Conservation (phyloP, 2,888 invertebrate genomes). For the Oligia strigilis region DNA sequence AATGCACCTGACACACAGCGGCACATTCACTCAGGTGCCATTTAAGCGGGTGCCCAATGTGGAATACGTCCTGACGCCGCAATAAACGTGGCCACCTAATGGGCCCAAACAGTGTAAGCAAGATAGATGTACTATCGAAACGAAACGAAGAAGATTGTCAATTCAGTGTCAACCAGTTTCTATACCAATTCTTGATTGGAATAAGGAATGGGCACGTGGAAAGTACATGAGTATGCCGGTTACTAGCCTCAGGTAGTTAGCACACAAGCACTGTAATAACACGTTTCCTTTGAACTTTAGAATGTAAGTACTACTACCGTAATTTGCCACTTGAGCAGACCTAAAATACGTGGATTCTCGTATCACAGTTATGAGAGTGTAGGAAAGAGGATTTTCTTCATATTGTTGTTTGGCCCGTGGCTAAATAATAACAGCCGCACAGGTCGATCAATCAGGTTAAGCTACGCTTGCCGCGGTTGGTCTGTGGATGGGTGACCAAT, state of each 20-base stretch:
- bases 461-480: no score
- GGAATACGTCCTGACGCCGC: not conserved
- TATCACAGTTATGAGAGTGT: not conserved
- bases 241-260: conserved; percentile 39
- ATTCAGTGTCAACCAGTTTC: not conserved
- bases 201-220: not conserved
- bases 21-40: no score
- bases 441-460: no score
- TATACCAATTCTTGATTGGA: not conserved
- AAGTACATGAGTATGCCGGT: conserved; percentile 4
- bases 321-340: conserved; percentile 35
- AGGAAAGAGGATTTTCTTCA: no score
- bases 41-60: no score
- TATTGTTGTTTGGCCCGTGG: no score
- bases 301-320: conserved; percentile 16
- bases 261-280: conserved; percentile 48
- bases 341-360: conserved; percentile 10
- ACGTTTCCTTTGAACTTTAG: conserved; percentile 54
- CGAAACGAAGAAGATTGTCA: not conserved
- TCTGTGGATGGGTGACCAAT: no score
- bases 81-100: not conserved
- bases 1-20: no score
- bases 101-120: not conserved
- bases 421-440: no score
- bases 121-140: not conserved